A percentile compares a stretch with the other conserved stretches of the same genome.
Conservation (phyloP, 2,113 vertebrate species). For the Myotis davidii region DNA sequence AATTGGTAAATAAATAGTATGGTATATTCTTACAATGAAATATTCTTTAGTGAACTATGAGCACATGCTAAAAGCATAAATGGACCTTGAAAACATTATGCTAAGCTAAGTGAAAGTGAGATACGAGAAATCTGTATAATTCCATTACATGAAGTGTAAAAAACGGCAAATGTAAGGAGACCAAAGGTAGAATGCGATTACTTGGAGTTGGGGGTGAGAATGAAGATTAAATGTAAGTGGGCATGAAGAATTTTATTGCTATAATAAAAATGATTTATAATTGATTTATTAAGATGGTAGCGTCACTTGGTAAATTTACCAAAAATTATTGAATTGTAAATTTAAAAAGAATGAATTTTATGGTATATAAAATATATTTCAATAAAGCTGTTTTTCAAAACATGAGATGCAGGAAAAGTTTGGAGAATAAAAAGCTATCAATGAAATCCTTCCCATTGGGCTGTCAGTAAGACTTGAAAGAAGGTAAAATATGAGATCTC, state of each 20-base stretch:
- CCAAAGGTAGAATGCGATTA: neutral
- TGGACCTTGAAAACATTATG: neutral
- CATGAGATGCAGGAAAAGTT: neutral
- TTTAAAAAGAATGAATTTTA: neutral
- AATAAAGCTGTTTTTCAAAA: neutral
- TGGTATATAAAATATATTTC: neutral
- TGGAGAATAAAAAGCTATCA: neutral
- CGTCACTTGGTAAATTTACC: neutral
- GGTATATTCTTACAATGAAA: neutral
- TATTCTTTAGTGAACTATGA: neutral
- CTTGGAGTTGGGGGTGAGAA: too few relatives aligned
- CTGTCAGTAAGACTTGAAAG: neutral
- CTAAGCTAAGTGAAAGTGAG: neutral
- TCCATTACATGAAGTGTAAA: neutral
- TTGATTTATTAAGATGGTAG: neutral
- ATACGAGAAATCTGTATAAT: neutral
- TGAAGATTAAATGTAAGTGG: neutral
- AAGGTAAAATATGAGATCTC: neutral
- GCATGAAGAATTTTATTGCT: neutral
- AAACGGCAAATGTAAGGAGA: neutral
- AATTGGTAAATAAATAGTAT: neutral
- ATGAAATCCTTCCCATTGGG: neutral
- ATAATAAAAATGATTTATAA: neutral
- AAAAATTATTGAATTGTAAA: neutral
- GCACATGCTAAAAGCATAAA: neutral